A percentile compares a stretch with the other conserved stretches of the same genome.
These are phyloP conservation scores for Oxyteleia sp. DNA, from an alignment of 2,888 invertebrate species.

Conservation along the genomic window DNA sequence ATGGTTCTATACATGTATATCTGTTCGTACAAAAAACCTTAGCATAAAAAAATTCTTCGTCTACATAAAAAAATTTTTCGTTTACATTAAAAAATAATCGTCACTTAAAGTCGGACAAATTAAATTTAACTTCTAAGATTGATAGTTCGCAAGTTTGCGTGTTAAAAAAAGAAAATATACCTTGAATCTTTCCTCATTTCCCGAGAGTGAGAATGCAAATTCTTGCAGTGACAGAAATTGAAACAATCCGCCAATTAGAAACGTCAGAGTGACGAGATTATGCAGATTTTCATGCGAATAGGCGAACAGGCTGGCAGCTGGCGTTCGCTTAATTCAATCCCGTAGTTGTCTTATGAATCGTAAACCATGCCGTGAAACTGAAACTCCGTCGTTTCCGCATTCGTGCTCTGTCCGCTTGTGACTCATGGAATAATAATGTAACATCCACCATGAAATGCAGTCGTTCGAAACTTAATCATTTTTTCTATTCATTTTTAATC, in stretches of 20 bases:
- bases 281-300: conserved; percentile 84
- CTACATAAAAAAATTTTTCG: not conserved
- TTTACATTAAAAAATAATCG: conserved; percentile 29
- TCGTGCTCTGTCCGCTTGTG: conserved; percentile 63
- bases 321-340: conserved; percentile 86
- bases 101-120: no score
- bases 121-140: no score
- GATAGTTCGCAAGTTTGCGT: no score
- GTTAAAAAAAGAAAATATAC: no score
- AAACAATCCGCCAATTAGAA: conserved; percentile 87
- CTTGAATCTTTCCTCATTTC: no score
- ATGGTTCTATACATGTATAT: not conserved
- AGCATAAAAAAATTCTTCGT: no score
- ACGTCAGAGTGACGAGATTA: conserved; percentile 87
- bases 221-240: conserved; percentile 85
- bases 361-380: conserved; percentile 83
- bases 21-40: no score
- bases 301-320: conserved; percentile 84
- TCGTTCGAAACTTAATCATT: conserved; percentile 60
- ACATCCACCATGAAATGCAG: conserved; percentile 75
- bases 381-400: conserved; percentile 75
- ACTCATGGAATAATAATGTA: conserved; percentile 79
- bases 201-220: no score
- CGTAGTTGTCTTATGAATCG: conserved; percentile 87
- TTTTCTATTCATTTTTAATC: conserved; percentile 53